Conservation (phyloP, 2,888 invertebrate species). For the Phymatocera aterrima region DNA sequence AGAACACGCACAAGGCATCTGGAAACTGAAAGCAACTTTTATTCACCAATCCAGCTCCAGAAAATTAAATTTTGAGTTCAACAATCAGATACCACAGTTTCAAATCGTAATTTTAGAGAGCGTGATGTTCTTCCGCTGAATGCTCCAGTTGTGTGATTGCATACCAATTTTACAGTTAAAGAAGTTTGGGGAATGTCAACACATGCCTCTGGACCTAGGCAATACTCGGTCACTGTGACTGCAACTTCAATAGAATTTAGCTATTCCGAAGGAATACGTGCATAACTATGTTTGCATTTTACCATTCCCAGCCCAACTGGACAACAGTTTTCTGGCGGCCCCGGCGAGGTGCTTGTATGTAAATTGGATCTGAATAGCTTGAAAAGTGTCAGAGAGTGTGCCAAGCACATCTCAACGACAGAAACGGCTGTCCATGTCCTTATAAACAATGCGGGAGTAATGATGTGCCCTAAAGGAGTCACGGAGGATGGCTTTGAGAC, state of each 20-base stretch:
- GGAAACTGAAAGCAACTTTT: no score
- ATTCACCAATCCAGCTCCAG: no score
- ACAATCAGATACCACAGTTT: no score
- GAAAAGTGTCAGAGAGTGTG: conserved; percentile 78
- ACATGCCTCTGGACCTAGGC: no score
- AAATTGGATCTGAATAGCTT: conserved; percentile 77
- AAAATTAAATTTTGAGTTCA: no score
- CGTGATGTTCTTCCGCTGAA: no score
- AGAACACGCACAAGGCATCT: no score
- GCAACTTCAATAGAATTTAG: not conserved
- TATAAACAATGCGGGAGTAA: conserved; percentile 85
- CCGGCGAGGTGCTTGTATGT: conserved; percentile 62
- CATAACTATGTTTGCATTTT: not conserved
- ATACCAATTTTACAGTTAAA: no score
- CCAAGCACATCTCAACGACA: conserved; percentile 71
- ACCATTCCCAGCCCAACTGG: conserved; percentile 55
- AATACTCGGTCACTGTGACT: no score
- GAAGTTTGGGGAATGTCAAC: no score
- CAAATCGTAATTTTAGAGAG: no score
- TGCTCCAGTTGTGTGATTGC: no score
- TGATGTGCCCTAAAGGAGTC: conserved; percentile 79
- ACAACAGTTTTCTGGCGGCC: conserved; percentile 59
- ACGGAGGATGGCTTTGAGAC: conserved; percentile 83
- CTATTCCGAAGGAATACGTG: not conserved
- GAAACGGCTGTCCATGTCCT: conserved; percentile 80